Evolutionary conservation across 2,113 vertebrate genomes (phyloP).

Genomic region (Centropristis striata): DNA sequence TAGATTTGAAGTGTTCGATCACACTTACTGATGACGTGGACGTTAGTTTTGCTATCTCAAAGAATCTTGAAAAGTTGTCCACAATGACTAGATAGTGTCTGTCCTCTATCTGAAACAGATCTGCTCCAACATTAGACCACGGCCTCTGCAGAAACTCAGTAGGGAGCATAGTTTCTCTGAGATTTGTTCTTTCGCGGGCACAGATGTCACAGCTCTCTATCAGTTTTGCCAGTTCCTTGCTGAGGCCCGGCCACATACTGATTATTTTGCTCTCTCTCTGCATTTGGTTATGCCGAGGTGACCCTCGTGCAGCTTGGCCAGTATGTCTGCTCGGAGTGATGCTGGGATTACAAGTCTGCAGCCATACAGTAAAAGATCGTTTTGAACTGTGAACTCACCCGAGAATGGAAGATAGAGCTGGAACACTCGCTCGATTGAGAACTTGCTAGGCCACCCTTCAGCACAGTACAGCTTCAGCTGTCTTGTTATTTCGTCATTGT

Average conservation of each 20-base stretch:
- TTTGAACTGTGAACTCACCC: conserved; percentile 11
- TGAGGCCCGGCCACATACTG: conserved; percentile 33
- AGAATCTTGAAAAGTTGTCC: conserved; percentile 11
- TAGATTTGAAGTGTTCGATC: conserved; percentile 2
- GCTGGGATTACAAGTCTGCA: background rate
- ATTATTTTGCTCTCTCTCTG: background rate
- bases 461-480: background rate
- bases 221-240: conserved; percentile 16
- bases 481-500: background rate
- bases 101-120: conserved; percentile 44
- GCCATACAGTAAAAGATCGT: background rate
- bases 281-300: background rate
- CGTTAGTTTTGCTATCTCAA: conserved; percentile 17
- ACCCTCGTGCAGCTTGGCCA: background rate
- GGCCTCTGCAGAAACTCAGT: conserved; percentile 11
- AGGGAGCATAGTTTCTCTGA: conserved; percentile 11
- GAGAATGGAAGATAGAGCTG: background rate
- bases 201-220: conserved; percentile 37
- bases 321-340: background rate
- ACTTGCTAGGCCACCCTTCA: background rate
- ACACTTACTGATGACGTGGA: conserved; percentile 6
- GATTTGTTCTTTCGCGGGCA: background rate
- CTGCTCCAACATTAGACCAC: conserved; percentile 26
- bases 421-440: background rate
- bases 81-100: conserved; percentile 42